Base-by-base conservation (phyloP, 2,113 vertebrate species). In the Poicephalus gulielmi region DNA sequence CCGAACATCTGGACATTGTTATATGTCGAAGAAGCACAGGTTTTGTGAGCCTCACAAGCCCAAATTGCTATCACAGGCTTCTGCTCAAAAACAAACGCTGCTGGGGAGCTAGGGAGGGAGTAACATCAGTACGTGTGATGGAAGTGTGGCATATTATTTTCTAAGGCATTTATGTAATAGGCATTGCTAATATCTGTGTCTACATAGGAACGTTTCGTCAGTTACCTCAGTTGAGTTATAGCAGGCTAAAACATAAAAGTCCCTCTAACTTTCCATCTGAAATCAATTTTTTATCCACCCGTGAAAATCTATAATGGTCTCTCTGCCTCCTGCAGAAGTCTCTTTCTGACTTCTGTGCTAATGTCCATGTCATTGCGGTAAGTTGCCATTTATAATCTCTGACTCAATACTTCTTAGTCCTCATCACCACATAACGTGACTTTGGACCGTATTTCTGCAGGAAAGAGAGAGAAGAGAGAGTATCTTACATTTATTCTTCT, bases 101-200 rank as follows among this genome's bases (percentile, higher is more conserved):
- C 6, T 4, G 2, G 2, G 62, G 63, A 37, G 3, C 9, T 8
- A 25, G 62, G 33, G 20, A 70, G 20, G 52, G 16, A 49, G 30
- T 3, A 30, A 11, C 35, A 25, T 10, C 11, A 24, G 37, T 11
- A 2, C 7, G 25, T 18, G 28, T 7, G 0, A 1, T 16, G 31
- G 43, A 37, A 91, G 2, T 0, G 3, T 23, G 35, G 11, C 1
- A 0, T 39, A 9, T 1, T 59, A 7, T 78, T 84, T 86, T 17
- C 60, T 55, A 14, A 43, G 47, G 23, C 8, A 3, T 71, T 71
- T 37, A 8, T 39, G 19, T 11, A 17, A 46, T 4, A 47, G 35
- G 10, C 10, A 11, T 12, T 41, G 50, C 13, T 52, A 24, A 19
- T 43, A 50, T 6, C 86, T 83, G 18, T 50, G 9, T 71, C 52